Base-by-base conservation (phyloP, 2,113 vertebrate species). In the Micronycteris hirsuta region DNA sequence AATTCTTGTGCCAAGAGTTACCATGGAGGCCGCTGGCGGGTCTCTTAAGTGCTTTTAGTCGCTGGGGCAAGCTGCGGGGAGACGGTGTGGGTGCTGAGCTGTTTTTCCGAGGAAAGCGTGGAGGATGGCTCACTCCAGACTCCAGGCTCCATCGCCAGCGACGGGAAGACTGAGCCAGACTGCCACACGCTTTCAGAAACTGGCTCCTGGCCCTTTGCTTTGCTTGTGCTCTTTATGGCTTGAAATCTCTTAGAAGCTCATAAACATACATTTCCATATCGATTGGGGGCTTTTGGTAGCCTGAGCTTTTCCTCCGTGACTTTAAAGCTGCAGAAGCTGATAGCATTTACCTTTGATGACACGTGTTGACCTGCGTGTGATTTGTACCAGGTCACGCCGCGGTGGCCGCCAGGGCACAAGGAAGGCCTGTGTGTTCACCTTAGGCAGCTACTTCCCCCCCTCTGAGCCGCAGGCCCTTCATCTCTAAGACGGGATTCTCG, bases 271-370 rank as follows among this genome's bases (percentile, higher is more conserved):
- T 97, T 98, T 96, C 97, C 96, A 68, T 78, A 96, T 96, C 96
- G 97, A 96, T 96, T 94, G 93, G 93, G 96, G 52, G 95, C 86
- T 70, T 84, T 97, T 93, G 43, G 83, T 96, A 96, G 96, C 96
- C 96, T 68, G 82, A 84, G 96, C 97, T n/a, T 97, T 97, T 43
- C 80, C 61, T 80, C 90, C 97, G 95, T 91, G 33, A 38, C 38
- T 96, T 95, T 95, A 96, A 97, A 98, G 97, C 96, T 96, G 96
- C 97, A 97, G 96, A 97, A 98, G 96, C 97, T 96, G 93, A 93
- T 97, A 81, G 80, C 31, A 54, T 81, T 92, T 84, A 68, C 91
- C 90, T 70, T 73, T 61, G n/a, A n/a, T 16, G 68, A n/a, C 80
- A 1, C 9, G 0, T 11, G 43, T 70, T 54, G 31, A 4, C 38